Base-by-base conservation (phyloP, 2,888 invertebrate species). In the Drosophila anceps region DNA sequence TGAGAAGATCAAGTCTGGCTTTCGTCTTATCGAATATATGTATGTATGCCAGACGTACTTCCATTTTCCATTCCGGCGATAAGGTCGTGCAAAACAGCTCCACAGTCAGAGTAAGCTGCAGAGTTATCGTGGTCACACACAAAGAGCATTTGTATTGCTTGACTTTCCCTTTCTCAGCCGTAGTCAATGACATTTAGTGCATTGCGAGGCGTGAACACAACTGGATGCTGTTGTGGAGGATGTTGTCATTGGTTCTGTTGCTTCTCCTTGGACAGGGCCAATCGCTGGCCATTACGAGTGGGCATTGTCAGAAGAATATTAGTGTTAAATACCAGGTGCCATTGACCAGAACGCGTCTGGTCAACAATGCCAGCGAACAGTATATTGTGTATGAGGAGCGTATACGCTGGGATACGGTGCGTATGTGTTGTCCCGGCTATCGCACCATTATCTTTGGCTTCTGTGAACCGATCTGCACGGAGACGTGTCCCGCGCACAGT, bases 401-500 rank as follows among this genome's bases (percentile, higher is more conserved):
- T 4, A 46, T 87, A 1, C 82, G 91, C 4, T 86, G 87, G 76
- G 92, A 91, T n/a, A 84, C 82, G 6, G 77, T 89, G 13, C 84
- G 84, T 33, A 75, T 92, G 41, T 91, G 91, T 31, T 92, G 91
- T 58, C 75, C 85, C 15, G 91, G 91, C 24, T 91, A 91, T 78
- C 86, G 91, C 12, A 88, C 88, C 33, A 83, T 90, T 1, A 69
- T 88, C 24, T 91, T 91, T 43, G 91, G 90, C n/a, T 91, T 91
- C 53, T 94, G 94, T 57, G 82, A 88, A 10, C 92, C 94, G 3
- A 79, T 91, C 9, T 92, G 92, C 51, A 46, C 29, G 12, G 76
- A 80, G 92, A 94, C 51, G 94, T 92, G 92, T 65, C 92, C 92
- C 0, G 68, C 79, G 13, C 73, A 91, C 55, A 85, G 92, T 65